Base-by-base conservation (phyloP, 2,888 invertebrate genomes). In the Thecocarcelia acutangulata region DNA sequence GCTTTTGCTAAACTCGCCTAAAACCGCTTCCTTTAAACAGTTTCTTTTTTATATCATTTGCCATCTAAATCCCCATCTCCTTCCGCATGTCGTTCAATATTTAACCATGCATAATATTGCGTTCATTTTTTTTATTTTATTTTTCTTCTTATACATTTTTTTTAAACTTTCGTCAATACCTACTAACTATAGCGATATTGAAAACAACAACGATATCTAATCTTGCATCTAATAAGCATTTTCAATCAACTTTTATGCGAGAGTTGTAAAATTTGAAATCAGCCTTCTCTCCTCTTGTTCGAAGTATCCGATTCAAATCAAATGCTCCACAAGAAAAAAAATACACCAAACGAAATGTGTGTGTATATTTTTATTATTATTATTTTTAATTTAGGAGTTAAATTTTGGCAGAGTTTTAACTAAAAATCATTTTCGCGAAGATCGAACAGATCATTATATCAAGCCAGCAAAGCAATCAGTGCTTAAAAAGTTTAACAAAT, bases 201-300 rank as follows among this genome's bases (percentile, higher is more conserved):
- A 56, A 78, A 82, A 75, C 52, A 37, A 81, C 37, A 28, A 61
- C 66, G 85, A 84, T 86, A 89, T 89, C 89, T 89, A 88, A 89
- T 89, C 88, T 89, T 87, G 88, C 87, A 89, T 88, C 89, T 89
- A 89, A 89, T 89, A 88, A 88, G 89, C 89, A 89, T 89, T 88
- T 88, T 89, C 88, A 88, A 88, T 88, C 89, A 89, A 88, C 87
- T 88, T 88, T 88, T 88, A 88, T 89, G 88, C 83, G 86, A 68
- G 48, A 74, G 83, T 75, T 83, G 74, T 84, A 89, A 89, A 85
- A 89, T 85, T 56, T 85, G 84, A 86, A 88, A 87, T 87, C 87
- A 87, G 86, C 87, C 52, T 33, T 61, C 37, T 15, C 52, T 54
- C n/a, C 58, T 37, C 9, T 19, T 52, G 13, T 59, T 13, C 17